phyloP scores from a whole-genome alignment of 2,797 vertebrate genomes.

The Mallotus villosus region DNA sequence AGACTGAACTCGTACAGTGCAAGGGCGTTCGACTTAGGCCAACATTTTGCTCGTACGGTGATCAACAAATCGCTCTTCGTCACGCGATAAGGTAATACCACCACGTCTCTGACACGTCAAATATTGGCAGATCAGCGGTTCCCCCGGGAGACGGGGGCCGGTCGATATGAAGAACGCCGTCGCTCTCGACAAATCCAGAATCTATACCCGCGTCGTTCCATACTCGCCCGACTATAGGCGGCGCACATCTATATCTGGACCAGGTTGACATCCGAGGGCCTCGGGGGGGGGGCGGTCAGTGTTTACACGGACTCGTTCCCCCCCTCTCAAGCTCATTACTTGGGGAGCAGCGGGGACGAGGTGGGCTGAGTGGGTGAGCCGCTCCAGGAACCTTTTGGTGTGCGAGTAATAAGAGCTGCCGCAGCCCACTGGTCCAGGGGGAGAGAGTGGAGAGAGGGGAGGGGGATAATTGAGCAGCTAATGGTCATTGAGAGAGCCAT shows the following conservation, averaged over 20 bases:
- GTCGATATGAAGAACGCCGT: neutral
- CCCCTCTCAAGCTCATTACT: constrained; percentile 57
- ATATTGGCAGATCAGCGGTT: neutral
- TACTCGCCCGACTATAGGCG: neutral
- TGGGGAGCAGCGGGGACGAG: constrained; percentile 43
- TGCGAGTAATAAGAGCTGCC: constrained; percentile 55
- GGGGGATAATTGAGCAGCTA: constrained; percentile 52
- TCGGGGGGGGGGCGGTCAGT: neutral
- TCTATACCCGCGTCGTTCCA: neutral
- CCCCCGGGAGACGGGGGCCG: neutral
- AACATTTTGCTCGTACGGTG: too few relatives aligned
- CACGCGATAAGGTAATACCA: neutral
- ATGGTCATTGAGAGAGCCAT: constrained; percentile 47
- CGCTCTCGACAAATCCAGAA: neutral
- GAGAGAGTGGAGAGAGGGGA: constrained; percentile 25
- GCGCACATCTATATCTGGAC: neutral
- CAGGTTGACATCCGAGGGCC: neutral
- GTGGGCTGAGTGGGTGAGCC: constrained; percentile 49
- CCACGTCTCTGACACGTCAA: neutral
- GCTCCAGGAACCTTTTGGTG: constrained; percentile 22
- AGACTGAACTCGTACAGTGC: too few relatives aligned
- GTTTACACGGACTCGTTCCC: neutral
- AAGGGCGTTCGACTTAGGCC: too few relatives aligned
- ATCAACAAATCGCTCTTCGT: neutral
- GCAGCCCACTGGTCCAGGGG: constrained; percentile 36